Evolutionary conservation across 2,797 vertebrate genomes (phyloP).

Genomic region (Babyrousa celebensis): DNA sequence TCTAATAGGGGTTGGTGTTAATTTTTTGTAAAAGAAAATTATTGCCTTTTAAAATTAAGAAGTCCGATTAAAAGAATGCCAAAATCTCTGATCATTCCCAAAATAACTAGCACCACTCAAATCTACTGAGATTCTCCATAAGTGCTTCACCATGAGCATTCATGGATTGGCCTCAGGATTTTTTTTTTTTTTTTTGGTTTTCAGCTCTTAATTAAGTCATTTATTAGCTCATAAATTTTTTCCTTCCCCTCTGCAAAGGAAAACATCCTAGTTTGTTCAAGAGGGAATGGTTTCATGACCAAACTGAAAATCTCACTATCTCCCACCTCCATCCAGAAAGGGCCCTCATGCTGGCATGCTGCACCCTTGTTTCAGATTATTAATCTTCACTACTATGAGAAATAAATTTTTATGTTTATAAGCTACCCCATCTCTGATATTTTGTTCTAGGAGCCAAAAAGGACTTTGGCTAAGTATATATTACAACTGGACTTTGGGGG

Average conservation of each 20-base stretch:
- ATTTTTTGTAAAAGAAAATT: constrained; percentile 57
- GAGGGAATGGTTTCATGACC: not conserved
- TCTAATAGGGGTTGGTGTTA: not conserved
- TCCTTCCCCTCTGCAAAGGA: not conserved
- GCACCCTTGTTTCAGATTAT: not conserved
- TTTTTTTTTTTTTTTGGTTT: constrained; percentile 53
- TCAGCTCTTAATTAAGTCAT: not conserved
- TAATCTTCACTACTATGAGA: not conserved
- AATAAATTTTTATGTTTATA: not conserved
- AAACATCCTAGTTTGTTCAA: not conserved
- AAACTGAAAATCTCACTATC: not conserved
- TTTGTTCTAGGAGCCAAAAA: not conserved
- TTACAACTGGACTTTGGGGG: not conserved
- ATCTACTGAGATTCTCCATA: not conserved
- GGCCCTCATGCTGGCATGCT: not conserved
- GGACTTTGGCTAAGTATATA: not conserved
- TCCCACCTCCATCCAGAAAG: not conserved
- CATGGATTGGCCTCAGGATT: not conserved
- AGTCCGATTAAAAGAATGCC: not conserved
- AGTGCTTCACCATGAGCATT: not conserved
- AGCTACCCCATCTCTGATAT: not conserved
- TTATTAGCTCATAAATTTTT: not conserved
- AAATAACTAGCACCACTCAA: not conserved
- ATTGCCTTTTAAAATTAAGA: constrained; percentile 16
- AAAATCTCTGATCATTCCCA: not conserved